A percentile compares a stretch with the other conserved stretches of the same genome.
Evolutionary conservation across 1,140 invertebrate species (phyloP).

Genomic region (Drosophila guanche): DNA sequence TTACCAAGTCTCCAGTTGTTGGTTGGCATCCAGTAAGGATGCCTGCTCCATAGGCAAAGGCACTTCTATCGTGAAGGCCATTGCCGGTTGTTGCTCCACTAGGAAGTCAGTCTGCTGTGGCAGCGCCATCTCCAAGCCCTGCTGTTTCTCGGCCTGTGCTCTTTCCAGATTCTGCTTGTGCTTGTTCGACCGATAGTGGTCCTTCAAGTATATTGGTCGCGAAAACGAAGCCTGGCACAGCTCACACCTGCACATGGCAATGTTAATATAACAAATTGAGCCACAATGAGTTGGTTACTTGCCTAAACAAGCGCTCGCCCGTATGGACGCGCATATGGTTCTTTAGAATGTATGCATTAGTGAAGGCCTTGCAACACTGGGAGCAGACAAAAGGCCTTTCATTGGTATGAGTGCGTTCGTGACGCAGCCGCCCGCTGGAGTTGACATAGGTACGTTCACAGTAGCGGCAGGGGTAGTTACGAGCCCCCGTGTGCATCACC

Average conservation of each 20-base stretch:
- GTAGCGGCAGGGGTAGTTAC: slow-evolving; percentile 65
- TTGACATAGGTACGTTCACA: slow-evolving; percentile 69
- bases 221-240: slow-evolving; percentile 63
- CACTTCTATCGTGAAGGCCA: slow-evolving; percentile 31
- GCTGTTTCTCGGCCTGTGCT: slow-evolving; percentile 13
- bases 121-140: background rate
- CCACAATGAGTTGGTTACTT: background rate
- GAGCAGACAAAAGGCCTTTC: slow-evolving; percentile 85
- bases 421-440: slow-evolving; percentile 61
- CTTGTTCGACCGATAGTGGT: slow-evolving; percentile 65
- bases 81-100: background rate
- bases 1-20: no score
- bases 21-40: slow-evolving; percentile 3
- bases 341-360: slow-evolving; percentile 83
- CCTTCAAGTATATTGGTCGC: slow-evolving; percentile 61
- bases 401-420: slow-evolving; percentile 85
- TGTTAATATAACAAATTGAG: background rate
- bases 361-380: slow-evolving; percentile 86
- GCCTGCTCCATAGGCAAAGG: slow-evolving; percentile 30
- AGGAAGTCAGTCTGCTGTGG: background rate
- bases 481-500: slow-evolving; percentile 63
- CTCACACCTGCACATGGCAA: slow-evolving; percentile 47
- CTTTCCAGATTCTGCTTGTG: slow-evolving; percentile 68
- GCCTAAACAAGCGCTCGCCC: slow-evolving; percentile 67
- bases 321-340: slow-evolving; percentile 73